A percentile compares a stretch with the other conserved stretches of the same genome.
Evolutionary conservation across 1,140 invertebrate genomes (phyloP).

Genomic region (Drosophila sturtevanti): DNA sequence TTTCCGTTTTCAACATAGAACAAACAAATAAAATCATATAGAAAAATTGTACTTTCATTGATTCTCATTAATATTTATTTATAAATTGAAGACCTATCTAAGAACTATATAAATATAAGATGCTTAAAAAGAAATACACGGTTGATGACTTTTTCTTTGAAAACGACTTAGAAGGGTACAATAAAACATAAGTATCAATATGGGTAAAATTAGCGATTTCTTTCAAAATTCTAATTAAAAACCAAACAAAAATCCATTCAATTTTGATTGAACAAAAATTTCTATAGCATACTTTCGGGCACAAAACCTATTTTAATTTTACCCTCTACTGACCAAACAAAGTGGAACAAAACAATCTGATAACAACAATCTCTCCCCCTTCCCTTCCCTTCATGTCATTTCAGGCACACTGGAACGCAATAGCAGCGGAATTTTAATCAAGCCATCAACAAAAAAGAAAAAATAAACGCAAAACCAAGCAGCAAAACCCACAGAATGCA

Average conservation of each 20-base stretch:
- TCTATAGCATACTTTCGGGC: not conserved
- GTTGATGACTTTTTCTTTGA: too few relatives aligned
- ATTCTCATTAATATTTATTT: too few relatives aligned
- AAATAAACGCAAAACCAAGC: not conserved
- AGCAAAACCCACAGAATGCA: slow-evolving; percentile 53
- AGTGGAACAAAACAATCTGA: slow-evolving; percentile 14
- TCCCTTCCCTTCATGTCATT: not conserved
- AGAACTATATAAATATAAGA: too few relatives aligned
- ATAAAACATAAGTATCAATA: too few relatives aligned
- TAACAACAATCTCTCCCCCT: slow-evolving; percentile 15
- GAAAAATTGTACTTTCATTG: too few relatives aligned
- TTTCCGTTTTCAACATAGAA: too few relatives aligned
- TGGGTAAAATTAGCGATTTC: too few relatives aligned
- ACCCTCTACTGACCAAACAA: not conserved
- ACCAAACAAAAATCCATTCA: not conserved
- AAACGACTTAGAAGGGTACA: too few relatives aligned
- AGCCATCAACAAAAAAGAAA: slow-evolving; percentile 5
- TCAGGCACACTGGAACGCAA: slow-evolving; percentile 21
- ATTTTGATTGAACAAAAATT: not conserved
- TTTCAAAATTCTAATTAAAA: not conserved
- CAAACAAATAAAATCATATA: too few relatives aligned
- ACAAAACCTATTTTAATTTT: slow-evolving; percentile 6
- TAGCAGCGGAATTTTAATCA: slow-evolving; percentile 1
- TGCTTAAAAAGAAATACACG: too few relatives aligned
- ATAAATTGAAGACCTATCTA: too few relatives aligned